Percentiles rank a stretch among this genome's conserved stretches.
Conservation (phyloP, 2,888 invertebrate species). For the Ceratothoa steindachneri region DNA sequence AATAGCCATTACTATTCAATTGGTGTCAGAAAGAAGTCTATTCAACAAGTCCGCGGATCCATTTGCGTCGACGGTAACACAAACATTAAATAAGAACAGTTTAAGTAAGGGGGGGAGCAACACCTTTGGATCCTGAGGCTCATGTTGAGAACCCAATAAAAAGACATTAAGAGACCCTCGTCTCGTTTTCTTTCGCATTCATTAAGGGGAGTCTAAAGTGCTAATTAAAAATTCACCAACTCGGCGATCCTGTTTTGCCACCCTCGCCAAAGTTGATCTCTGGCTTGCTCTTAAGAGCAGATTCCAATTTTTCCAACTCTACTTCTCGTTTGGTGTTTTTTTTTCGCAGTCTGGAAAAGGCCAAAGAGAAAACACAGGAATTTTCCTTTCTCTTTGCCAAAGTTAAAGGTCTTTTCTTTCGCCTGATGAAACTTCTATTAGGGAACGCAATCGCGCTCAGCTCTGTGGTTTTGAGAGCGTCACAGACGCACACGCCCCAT, state of each 20-base stretch:
- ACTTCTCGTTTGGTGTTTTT: neutral
- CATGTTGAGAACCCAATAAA: conserved; percentile 4
- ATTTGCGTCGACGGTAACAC: neutral
- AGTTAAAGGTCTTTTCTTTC: neutral
- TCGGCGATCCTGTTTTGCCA: neutral
- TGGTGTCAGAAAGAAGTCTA: neutral
- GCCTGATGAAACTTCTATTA: neutral
- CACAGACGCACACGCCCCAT: no score
- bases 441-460: neutral
- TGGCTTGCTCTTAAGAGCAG: neutral
- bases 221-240: conserved; percentile 12
- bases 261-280: neutral
- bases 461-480: neutral
- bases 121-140: conserved; percentile 10
- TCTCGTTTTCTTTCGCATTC: conserved; percentile 2
- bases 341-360: neutral
- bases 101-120: neutral
- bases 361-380: neutral
- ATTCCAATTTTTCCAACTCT: neutral
- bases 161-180: conserved; percentile 2
- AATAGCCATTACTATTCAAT: neutral
- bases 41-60: neutral
- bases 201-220: neutral
- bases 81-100: neutral
- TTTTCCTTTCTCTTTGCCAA: neutral